A percentile compares a stretch with the other conserved stretches of the same genome.
Conservation (phyloP, 2,113 vertebrate genomes). For the Aix galericulata region DNA sequence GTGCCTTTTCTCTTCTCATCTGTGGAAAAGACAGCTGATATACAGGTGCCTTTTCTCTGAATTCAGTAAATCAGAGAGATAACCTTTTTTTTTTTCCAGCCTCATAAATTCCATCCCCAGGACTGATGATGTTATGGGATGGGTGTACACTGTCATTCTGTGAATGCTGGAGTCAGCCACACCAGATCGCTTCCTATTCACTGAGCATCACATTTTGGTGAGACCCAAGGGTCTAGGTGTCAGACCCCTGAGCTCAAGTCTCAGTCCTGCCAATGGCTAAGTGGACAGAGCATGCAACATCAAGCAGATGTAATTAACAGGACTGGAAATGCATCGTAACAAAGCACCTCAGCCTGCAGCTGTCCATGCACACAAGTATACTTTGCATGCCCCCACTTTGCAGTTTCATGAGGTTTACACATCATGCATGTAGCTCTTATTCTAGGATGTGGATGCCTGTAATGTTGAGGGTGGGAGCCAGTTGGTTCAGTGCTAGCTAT, state of each 20-base stretch:
- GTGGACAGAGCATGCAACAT: neutral
- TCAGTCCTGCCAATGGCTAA: neutral
- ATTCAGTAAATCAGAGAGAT: neutral
- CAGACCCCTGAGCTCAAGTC: neutral
- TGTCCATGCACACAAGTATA: neutral
- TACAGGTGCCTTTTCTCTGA: neutral
- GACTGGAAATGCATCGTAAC: neutral
- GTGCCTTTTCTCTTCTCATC: neutral
- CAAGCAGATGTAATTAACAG: neutral
- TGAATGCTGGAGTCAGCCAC: neutral
- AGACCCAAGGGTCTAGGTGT: neutral
- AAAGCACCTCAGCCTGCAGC: neutral
- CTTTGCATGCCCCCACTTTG: neutral
- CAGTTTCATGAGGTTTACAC: neutral
- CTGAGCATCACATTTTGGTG: neutral
- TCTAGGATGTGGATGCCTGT: neutral
- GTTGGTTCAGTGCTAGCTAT: neutral
- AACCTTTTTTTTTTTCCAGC: neutral
- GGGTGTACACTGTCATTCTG: neutral
- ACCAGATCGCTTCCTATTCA: neutral
- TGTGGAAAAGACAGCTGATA: neutral
- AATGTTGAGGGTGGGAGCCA: neutral
- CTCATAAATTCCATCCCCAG: neutral
- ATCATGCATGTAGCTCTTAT: neutral
- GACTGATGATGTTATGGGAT: neutral